phyloP scores from a whole-genome alignment of 2,888 invertebrate genomes.

The Orchesellides sinensis region DNA sequence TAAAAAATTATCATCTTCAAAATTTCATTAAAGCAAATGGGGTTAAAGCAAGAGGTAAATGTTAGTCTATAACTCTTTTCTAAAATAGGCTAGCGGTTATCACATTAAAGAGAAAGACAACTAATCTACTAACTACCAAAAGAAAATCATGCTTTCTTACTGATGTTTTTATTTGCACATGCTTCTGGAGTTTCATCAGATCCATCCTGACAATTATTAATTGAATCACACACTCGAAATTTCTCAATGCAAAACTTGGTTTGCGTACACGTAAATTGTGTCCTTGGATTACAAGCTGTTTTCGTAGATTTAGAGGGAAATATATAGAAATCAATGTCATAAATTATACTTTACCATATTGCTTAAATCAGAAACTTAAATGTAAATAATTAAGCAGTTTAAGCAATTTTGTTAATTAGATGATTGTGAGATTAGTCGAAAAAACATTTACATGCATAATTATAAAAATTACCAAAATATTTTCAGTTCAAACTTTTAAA shows the following conservation, averaged over 20 bases:
- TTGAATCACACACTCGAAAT: slow-evolving; percentile 39
- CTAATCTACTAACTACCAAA: too few species aligned
- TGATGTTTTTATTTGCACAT: slow-evolving; percentile 53
- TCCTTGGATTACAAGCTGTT: slow-evolving; percentile 51
- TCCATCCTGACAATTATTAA: slow-evolving; percentile 52
- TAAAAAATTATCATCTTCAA: too few species aligned
- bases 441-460: too few species aligned
- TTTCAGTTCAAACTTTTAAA: too few species aligned
- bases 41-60: too few species aligned
- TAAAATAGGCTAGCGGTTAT: too few species aligned
- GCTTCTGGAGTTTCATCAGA: slow-evolving; percentile 52
- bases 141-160: slow-evolving; percentile 49
- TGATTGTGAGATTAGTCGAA: too few species aligned
- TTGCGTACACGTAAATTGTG: slow-evolving; percentile 44
- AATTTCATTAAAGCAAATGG: too few species aligned
- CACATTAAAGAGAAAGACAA: too few species aligned
- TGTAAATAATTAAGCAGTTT: neutral
- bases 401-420: too few species aligned
- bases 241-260: slow-evolving; percentile 55
- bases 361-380: slow-evolving; percentile 22
- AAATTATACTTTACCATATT: slow-evolving; percentile 6
- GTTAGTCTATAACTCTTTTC: too few species aligned
- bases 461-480: too few species aligned
- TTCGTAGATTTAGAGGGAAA: neutral
- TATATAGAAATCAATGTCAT: slow-evolving; percentile 7